A percentile compares a stretch with the other conserved stretches of the same genome.
These are phyloP conservation scores for Lomographa bimaculata DNA, from an alignment of 2,888 invertebrate genomes.

Conservation along the genomic window DNA sequence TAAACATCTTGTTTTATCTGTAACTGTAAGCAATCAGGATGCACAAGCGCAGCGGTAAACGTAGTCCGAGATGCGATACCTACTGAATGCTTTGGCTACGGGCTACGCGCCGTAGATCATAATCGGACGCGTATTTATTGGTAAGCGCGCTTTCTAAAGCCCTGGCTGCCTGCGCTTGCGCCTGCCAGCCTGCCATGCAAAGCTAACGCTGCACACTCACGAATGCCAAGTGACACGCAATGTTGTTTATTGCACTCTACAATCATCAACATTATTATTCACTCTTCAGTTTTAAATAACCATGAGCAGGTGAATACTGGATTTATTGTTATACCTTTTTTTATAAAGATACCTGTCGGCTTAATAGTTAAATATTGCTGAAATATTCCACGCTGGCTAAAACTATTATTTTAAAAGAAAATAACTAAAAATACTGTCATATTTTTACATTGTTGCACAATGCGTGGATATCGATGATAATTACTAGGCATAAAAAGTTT, in stretches of 20 bases:
- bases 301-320: conserved; percentile 50
- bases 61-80: conserved; percentile 5
- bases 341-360: conserved; percentile 28
- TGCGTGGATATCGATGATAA: too few species aligned
- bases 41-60: conserved; percentile 7
- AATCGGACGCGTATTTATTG: conserved; percentile 80
- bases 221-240: conserved; percentile 67
- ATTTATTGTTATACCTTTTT: conserved; percentile 48
- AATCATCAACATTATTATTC: conserved; percentile 37
- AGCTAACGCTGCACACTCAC: conserved; percentile 59
- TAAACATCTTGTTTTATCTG: background rate
- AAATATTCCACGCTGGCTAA: conserved; percentile 23
- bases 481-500: too few species aligned
- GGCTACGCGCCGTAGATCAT: conserved; percentile 82
- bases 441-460: too few species aligned
- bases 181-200: conserved; percentile 37
- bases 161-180: conserved; percentile 32
- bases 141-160: conserved; percentile 72
- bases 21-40: background rate
- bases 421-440: too few species aligned
- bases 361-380: conserved; percentile 35
- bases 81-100: conserved; percentile 58
- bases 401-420: background rate
- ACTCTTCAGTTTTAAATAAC: conserved; percentile 41
- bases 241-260: conserved; percentile 52